Conservation (phyloP, 2,888 invertebrate genomes). For the Trichacis sp. region DNA sequence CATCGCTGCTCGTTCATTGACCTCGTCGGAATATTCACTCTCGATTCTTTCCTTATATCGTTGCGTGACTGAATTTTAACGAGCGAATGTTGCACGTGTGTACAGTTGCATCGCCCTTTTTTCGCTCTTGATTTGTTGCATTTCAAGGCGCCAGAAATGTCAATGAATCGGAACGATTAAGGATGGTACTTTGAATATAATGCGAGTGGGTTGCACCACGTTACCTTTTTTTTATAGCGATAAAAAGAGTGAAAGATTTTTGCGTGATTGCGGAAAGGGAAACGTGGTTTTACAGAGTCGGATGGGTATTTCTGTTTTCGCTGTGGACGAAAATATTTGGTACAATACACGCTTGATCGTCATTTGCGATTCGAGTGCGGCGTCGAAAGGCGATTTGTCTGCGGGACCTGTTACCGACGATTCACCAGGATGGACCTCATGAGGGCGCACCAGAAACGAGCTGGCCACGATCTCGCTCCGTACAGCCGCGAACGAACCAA, state of each 20-base stretch:
- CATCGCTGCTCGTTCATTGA: constrained; percentile 17
- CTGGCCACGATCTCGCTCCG: constrained; percentile 49
- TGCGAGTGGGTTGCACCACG: neutral
- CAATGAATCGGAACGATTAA: constrained; percentile 18
- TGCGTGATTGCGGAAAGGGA: constrained; percentile 44
- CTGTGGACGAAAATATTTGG: constrained; percentile 52
- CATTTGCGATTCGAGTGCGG: constrained; percentile 67
- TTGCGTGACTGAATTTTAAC: constrained; percentile 14
- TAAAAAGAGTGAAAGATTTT: neutral
- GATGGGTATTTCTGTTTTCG: constrained; percentile 52
- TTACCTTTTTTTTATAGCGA: neutral
- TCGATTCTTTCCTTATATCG: neutral
- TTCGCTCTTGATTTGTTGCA: constrained; percentile 26
- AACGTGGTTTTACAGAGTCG: constrained; percentile 54
- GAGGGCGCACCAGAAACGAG: constrained; percentile 53
- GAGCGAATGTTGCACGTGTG: constrained; percentile 8
- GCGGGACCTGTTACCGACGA: constrained; percentile 64
- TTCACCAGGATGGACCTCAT: constrained; percentile 67
- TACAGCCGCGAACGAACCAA: constrained; percentile 46
- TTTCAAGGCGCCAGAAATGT: constrained; percentile 41
- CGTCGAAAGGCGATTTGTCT: constrained; percentile 67
- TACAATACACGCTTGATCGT: constrained; percentile 53
- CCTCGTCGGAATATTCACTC: constrained; percentile 3
- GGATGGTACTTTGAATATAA: neutral
- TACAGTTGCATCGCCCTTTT: neutral